Conservation (phyloP, 2,797 vertebrate species). For the Loriculus beryllinus region DNA sequence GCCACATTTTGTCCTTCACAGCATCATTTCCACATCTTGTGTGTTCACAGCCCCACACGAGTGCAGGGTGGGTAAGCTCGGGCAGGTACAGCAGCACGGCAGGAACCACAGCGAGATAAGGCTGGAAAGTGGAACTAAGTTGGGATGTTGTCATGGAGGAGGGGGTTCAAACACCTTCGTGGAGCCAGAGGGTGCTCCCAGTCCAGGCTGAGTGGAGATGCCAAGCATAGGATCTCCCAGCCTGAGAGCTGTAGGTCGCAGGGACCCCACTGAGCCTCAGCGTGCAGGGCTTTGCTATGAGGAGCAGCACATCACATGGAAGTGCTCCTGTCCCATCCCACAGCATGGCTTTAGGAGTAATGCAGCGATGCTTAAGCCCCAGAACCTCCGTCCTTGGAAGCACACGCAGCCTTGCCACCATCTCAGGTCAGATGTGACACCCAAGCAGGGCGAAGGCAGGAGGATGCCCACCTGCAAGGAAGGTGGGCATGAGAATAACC, state of each 20-base stretch:
- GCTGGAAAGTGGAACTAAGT: background rate
- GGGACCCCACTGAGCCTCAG: accelerated
- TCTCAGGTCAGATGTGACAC: background rate
- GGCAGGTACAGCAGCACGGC: accelerated
- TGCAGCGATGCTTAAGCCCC: accelerated
- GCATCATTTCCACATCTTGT: background rate
- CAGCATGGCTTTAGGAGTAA: accelerated
- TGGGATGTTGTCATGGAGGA: background rate
- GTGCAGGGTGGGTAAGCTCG: accelerated
- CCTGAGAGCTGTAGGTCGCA: accelerated
- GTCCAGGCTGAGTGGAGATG: background rate
- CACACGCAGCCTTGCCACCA: accelerated
- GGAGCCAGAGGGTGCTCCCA: background rate
- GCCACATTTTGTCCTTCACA: background rate
- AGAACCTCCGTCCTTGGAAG: background rate
- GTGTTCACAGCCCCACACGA: accelerated
- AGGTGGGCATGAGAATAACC: background rate
- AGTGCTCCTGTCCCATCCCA: background rate
- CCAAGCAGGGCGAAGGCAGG: background rate
- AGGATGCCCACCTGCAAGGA: background rate
- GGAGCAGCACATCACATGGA: accelerated
- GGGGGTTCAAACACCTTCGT: background rate
- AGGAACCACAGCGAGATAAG: background rate
- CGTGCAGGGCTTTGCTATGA: accelerated
- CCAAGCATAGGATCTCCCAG: background rate